A percentile compares a stretch with the other conserved stretches of the same genome.
Evolutionary conservation across 2,797 vertebrate genomes (phyloP).

Genomic region (Lagocephalus sceleratus): DNA sequence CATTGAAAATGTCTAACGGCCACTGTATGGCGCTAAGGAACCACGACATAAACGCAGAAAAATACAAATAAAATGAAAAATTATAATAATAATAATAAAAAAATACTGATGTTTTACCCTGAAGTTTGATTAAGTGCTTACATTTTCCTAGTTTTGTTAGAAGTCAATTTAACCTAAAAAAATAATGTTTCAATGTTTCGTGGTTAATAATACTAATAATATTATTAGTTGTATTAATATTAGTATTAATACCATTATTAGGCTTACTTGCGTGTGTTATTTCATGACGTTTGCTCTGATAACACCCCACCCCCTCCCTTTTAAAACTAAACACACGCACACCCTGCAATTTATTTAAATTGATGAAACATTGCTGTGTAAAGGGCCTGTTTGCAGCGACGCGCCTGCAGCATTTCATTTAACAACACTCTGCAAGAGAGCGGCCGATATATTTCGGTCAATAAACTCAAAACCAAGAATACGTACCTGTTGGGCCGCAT

Average conservation of each 20-base stretch:
- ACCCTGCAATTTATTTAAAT: too few species aligned
- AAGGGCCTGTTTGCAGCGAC: conserved; percentile 2
- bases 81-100: background rate
- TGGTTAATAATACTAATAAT: too few species aligned
- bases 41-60: conserved; percentile 30
- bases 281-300: too few species aligned
- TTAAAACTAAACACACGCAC: too few species aligned
- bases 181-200: too few species aligned
- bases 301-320: too few species aligned
- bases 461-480: background rate
- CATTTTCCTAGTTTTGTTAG: background rate
- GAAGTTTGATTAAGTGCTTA: background rate
- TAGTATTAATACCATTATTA: too few species aligned
- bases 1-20: conserved; percentile 28
- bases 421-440: too few species aligned
- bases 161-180: background rate
- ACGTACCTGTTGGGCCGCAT: conserved; percentile 8
- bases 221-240: too few species aligned
- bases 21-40: conserved; percentile 74
- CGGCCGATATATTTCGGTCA: too few species aligned
- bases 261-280: too few species aligned
- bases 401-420: conserved; percentile 1
- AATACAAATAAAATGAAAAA: conserved; percentile 8
- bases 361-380: too few species aligned
- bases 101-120: background rate